Percentiles rank a stretch among this genome's conserved stretches.
Evolutionary conservation across 2,888 invertebrate species (phyloP).

Genomic region (Cantharis flavilabris): DNA sequence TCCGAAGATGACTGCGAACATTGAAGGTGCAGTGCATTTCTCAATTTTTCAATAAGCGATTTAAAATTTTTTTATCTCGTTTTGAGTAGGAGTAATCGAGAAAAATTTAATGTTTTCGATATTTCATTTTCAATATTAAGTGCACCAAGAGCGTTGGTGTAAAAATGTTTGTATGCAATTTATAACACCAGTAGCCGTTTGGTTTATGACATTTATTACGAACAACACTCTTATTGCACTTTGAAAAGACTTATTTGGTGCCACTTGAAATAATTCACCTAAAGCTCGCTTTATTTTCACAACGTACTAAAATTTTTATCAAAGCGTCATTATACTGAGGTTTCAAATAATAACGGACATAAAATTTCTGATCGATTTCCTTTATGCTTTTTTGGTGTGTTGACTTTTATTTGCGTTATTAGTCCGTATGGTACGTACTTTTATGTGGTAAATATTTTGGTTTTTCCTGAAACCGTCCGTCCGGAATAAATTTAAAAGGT

Average conservation of each 20-base stretch:
- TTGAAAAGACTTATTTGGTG: constrained; percentile 1
- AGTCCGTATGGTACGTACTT: background rate
- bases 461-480: background rate
- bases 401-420: background rate
- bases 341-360: background rate
- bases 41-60: background rate
- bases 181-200: background rate
- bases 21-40: background rate
- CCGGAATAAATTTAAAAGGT: background rate
- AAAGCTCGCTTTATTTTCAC: background rate
- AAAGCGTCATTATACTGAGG: background rate
- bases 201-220: constrained; percentile 4
- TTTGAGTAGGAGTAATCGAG: background rate
- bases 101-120: background rate
- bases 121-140: background rate
- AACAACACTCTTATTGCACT: constrained; percentile 4
- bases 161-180: background rate
- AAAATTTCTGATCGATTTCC: background rate
- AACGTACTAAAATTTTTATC: background rate
- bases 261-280: background rate
- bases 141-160: background rate
- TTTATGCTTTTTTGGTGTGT: background rate
- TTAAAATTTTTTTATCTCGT: background rate
- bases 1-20: too few species aligned
- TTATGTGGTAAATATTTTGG: background rate